These are phyloP conservation scores for Peromyscus eremicus DNA, from an alignment of 2,797 vertebrate genomes.

Conservation along the genomic window DNA sequence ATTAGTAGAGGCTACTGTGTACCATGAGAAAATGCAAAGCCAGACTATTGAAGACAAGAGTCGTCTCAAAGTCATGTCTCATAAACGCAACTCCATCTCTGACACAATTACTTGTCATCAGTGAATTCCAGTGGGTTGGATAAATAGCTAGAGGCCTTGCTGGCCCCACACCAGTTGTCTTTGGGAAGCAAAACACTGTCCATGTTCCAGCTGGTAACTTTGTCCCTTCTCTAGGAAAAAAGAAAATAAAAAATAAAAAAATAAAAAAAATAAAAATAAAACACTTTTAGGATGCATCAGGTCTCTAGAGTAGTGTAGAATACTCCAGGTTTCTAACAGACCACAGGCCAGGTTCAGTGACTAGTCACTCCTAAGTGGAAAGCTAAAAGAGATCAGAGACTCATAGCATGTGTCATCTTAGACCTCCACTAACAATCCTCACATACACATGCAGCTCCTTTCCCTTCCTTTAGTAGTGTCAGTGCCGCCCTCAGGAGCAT, in stretches of 20 bases:
- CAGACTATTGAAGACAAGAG: background rate
- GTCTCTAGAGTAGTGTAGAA: background rate
- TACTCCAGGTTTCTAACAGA: background rate
- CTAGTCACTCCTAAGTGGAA: background rate
- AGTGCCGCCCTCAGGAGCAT: background rate
- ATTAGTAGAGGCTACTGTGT: background rate
- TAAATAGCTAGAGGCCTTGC: background rate
- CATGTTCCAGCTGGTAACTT: background rate
- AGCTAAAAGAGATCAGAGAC: background rate
- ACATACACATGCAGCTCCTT: background rate
- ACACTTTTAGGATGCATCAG: background rate
- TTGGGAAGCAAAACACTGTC: background rate
- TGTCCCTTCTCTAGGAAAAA: background rate
- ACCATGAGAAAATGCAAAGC: background rate
- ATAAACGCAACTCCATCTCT: background rate
- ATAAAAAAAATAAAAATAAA: background rate
- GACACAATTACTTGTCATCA: background rate
- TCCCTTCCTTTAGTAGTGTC: background rate
- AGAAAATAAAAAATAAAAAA: background rate
- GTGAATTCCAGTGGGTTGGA: background rate
- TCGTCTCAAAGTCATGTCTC: background rate
- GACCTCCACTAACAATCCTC: background rate
- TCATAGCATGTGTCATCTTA: rapidly evolving
- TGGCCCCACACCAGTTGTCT: background rate
- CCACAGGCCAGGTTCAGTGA: rapidly evolving